These are phyloP conservation scores for Pachypsylla venusta DNA, from an alignment of 1,140 invertebrate species.

Conservation along the genomic window DNA sequence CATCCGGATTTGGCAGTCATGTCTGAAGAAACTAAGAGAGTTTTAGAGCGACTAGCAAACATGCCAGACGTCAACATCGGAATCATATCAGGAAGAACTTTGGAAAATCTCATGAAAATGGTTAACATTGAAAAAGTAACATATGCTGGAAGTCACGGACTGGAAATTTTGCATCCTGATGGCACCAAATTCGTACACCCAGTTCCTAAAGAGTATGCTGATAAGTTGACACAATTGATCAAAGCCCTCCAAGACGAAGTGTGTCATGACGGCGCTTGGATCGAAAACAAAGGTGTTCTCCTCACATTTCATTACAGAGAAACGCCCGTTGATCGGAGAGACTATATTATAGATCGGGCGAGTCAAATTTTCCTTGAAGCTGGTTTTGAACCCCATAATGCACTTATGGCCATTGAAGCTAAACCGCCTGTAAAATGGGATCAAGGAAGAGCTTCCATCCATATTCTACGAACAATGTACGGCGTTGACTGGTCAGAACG, in stretches of 20 bases:
- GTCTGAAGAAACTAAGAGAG: slow-evolving; percentile 68
- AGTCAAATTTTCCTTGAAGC: slow-evolving; percentile 52
- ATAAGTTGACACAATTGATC: slow-evolving; percentile 59
- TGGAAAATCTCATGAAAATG: slow-evolving; percentile 78
- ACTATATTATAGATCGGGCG: slow-evolving; percentile 48
- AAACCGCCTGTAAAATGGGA: slow-evolving; percentile 81
- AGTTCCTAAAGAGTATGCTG: slow-evolving; percentile 70
- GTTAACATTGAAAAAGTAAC: slow-evolving; percentile 80
- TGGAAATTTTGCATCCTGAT: slow-evolving; percentile 78
- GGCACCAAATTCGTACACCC: slow-evolving; percentile 81
- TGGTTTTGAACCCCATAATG: slow-evolving; percentile 58
- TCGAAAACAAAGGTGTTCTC: slow-evolving; percentile 77
- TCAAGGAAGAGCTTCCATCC: slow-evolving; percentile 76
- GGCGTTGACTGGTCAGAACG: slow-evolving; percentile 82
- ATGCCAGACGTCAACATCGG: slow-evolving; percentile 77
- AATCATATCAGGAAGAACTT: slow-evolving; percentile 70
- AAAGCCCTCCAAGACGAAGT: slow-evolving; percentile 69
- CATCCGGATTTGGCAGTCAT: slow-evolving; percentile 76
- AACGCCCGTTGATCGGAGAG: slow-evolving; percentile 47
- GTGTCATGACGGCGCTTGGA: slow-evolving; percentile 75
- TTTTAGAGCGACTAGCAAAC: slow-evolving; percentile 67
- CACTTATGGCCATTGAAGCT: slow-evolving; percentile 75
- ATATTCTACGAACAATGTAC: slow-evolving; percentile 74
- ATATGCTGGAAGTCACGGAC: slow-evolving; percentile 77
- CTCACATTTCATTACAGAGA: slow-evolving; percentile 80